These are phyloP conservation scores for Pachyramphus minor DNA, from an alignment of 2,113 vertebrate species.

Conservation along the genomic window DNA sequence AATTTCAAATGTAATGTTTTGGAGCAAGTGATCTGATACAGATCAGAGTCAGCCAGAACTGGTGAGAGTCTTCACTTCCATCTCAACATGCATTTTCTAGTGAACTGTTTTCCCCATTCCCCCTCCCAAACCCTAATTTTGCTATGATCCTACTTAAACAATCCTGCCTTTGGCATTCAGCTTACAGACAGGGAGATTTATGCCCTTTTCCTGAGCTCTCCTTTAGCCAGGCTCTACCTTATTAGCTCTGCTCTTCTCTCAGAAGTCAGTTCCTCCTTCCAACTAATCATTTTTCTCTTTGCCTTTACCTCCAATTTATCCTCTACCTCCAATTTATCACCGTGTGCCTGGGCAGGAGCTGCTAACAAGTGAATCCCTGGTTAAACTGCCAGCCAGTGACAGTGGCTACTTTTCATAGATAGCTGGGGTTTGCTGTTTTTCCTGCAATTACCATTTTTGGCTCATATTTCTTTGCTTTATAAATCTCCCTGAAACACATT, in stretches of 20 bases:
- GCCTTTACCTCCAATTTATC: background rate
- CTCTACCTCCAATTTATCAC: background rate
- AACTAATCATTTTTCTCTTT: background rate
- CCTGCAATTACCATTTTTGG: background rate
- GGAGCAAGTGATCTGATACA: background rate
- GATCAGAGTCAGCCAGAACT: background rate
- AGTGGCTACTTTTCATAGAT: background rate
- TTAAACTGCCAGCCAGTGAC: background rate
- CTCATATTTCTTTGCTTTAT: background rate
- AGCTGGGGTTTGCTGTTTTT: background rate
- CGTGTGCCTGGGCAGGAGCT: background rate
- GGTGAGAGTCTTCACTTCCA: background rate
- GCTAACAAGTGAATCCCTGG: background rate
- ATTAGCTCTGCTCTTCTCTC: background rate
- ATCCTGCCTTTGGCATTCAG: background rate
- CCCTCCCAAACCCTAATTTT: background rate
- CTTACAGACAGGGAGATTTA: background rate
- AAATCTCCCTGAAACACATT: constrained; percentile 5
- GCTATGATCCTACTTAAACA: background rate
- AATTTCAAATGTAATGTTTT: background rate
- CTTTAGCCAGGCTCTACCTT: background rate
- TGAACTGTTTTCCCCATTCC: background rate
- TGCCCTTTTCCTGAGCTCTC: background rate
- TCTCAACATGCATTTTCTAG: background rate
- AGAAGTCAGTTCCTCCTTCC: background rate